Percentiles rank a stretch among this genome's conserved stretches.
Conservation (phyloP, 2,113 vertebrate genomes). For the Cyprinodon brontotheroides region DNA sequence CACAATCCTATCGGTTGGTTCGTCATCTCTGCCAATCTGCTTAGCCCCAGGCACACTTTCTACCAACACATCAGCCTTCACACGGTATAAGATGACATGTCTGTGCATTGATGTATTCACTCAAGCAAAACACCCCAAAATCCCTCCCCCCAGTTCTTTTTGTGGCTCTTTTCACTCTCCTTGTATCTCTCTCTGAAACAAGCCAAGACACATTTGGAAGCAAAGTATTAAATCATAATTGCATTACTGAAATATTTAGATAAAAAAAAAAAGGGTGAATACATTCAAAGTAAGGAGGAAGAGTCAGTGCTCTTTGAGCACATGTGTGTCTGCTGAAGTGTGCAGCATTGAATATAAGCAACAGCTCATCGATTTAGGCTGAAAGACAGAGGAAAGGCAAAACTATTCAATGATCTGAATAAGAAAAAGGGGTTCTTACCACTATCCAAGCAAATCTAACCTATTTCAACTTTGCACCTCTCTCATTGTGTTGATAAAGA, state of each 20-base stretch:
- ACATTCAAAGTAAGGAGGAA: conserved; percentile 58
- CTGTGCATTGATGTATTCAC: conserved; percentile 51
- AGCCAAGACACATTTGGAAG: conserved; percentile 64
- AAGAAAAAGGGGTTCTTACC: neutral
- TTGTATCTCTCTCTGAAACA: conserved; percentile 55
- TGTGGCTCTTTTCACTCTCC: conserved; percentile 19
- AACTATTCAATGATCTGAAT: conserved; percentile 15
- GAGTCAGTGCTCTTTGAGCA: conserved; percentile 52
- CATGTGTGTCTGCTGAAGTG: conserved; percentile 37
- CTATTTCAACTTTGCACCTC: neutral
- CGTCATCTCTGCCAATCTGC: conserved; percentile 39
- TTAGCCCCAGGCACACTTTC: conserved; percentile 55
- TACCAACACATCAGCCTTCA: conserved; percentile 36
- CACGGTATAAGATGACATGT: conserved; percentile 43
- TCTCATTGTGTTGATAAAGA: neutral
- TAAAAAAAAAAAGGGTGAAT: conserved; percentile 63
- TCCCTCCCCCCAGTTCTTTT: conserved; percentile 6
- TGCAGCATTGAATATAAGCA: conserved; percentile 42
- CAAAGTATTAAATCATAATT: conserved; percentile 78
- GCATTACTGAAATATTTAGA: conserved; percentile 78
- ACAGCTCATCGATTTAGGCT: conserved; percentile 47
- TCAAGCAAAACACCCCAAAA: conserved; percentile 40
- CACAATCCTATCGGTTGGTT: conserved; percentile 51
- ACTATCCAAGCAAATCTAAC: conserved; percentile 6
- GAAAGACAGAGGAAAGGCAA: conserved; percentile 30